Evolutionary conservation across 2,797 vertebrate genomes (phyloP).

Genomic region (Hippoglossus hippoglossus): DNA sequence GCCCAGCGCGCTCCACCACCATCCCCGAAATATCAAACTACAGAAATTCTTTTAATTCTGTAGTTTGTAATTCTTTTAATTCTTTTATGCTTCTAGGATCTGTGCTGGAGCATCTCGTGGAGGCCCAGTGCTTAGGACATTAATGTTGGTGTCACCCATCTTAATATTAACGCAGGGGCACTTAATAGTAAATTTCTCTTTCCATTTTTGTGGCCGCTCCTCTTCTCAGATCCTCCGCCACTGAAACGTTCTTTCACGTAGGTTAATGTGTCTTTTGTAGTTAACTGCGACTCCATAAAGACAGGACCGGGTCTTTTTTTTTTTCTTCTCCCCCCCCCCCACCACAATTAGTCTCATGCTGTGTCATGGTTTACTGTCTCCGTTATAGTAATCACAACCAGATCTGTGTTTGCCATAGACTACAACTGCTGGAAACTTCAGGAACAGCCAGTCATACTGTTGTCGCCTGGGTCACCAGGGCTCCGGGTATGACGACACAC

Average conservation of each 20-base stretch:
- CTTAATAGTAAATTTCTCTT: conserved; percentile 19
- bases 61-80: no score
- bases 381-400: conserved; percentile 86
- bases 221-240: conserved; percentile 40
- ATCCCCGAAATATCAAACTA: conserved; percentile 8
- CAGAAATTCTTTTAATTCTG: no score
- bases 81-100: no score
- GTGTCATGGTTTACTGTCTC: conserved; percentile 86
- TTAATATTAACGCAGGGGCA: conserved; percentile 17
- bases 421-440: conserved; percentile 75
- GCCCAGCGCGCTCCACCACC: not conserved
- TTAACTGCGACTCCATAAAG: conserved; percentile 80
- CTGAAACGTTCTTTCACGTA: conserved; percentile 45
- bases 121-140: conserved; percentile 6
- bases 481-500: conserved; percentile 25
- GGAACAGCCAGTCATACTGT: conserved; percentile 73
- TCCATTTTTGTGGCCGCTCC: conserved; percentile 27
- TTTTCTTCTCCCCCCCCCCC: conserved; percentile 2
- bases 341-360: conserved; percentile 85
- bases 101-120: not conserved
- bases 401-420: conserved; percentile 71
- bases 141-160: conserved; percentile 20
- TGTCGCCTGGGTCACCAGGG: conserved; percentile 70
- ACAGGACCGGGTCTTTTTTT: conserved; percentile 66
- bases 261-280: conserved; percentile 80